Conservation (phyloP, 2,113 vertebrate species). For the Eulemur macaco region DNA sequence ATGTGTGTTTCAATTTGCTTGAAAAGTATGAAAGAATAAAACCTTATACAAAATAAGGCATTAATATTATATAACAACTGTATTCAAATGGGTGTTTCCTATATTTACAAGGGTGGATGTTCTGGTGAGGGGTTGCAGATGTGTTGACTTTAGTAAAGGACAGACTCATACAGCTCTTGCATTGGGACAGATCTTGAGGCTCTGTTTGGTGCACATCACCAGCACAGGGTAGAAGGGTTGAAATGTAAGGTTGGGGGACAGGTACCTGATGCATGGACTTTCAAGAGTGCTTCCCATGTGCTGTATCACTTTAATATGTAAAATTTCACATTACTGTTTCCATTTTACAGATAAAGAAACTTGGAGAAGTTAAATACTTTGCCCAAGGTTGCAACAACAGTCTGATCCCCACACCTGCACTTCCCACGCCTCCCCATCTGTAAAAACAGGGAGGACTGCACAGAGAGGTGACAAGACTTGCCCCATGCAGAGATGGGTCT, state of each 20-base stretch:
- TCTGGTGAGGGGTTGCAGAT: not conserved
- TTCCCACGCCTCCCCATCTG: not conserved
- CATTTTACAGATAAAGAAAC: not conserved
- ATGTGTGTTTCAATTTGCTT: constrained; percentile 18
- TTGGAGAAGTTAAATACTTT: not conserved
- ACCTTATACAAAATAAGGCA: not conserved
- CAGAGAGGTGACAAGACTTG: not conserved
- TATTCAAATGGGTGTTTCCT: not conserved
- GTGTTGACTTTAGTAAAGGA: not conserved
- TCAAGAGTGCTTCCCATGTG: not conserved
- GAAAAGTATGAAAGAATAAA: constrained; percentile 49
- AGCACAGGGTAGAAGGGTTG: not conserved
- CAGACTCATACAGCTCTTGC: not conserved
- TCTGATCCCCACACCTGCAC: not conserved
- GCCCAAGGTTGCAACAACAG: not conserved
- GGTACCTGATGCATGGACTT: not conserved
- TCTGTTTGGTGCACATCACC: not conserved
- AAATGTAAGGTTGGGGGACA: not conserved
- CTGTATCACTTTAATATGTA: not conserved
- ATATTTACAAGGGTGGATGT: not conserved
- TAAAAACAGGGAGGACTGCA: not conserved
- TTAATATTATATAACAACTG: not conserved
- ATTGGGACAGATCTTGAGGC: not conserved
- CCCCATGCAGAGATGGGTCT: not conserved
- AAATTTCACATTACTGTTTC: not conserved